Base-by-base conservation (phyloP, 2,797 vertebrate species). In the Coluber constrictor region DNA sequence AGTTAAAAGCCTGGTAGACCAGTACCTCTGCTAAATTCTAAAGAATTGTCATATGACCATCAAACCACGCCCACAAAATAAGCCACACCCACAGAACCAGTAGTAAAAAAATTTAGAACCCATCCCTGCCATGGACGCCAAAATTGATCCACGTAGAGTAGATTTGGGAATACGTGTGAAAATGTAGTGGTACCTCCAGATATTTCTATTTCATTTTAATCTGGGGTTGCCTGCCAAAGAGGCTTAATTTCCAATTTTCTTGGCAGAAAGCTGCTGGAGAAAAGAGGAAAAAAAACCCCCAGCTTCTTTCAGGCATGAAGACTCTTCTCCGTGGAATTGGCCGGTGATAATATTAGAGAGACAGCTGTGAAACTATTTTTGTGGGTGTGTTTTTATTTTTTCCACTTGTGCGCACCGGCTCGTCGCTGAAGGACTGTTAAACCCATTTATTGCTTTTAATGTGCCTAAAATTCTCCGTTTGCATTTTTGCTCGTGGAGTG, bases 311-410 rank as follows among this genome's bases (percentile, higher is more conserved):
- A 54, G 6, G 13, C 66, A 7, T 29, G 43, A 66, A n/a, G 25
- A 13, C 23, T 27, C n/a, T 90, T 63, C 70, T 86, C 5, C 1
- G 7, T 47, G 32, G 59, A 92, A 56, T 43, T 90, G 27, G 89
- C 15, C 18, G 66, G 25, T 16, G 11, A 32, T 70, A 57, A 56
- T 87, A 87, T 87, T 57, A 87, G 79, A 7, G 88, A 92, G 89
- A 87, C 92, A 90, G 92, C 92, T 90, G 92, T 70, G 89, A 59
- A 83, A 87, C 60, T 93, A 47, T 93, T 87, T 74, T 23, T 90
- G 57, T 90, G 87, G 47, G 29, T 66, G 56, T 86, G 23, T 23
- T 20, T 7, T 20, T 8, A 12, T 63, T 61, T 25, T 27, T 27
- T 27, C 2, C 23, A 61, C 9, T 61, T 61, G 23, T 29, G 27